A percentile compares a stretch with the other conserved stretches of the same genome.
Evolutionary conservation across 2,113 vertebrate genomes (phyloP).

Genomic region (Anseranas semipalmata): DNA sequence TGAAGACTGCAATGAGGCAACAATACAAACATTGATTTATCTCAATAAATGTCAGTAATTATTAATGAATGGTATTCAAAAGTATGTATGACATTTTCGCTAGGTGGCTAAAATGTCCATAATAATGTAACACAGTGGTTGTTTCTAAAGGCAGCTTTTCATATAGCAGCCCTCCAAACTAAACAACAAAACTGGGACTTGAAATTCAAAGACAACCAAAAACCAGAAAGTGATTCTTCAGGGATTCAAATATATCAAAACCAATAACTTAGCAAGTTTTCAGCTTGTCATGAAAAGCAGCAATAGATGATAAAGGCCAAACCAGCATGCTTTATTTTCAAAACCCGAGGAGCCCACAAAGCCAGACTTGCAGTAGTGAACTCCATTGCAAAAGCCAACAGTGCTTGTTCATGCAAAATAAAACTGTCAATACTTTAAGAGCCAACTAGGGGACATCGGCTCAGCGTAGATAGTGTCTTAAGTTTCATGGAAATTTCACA

Average conservation of each 20-base stretch:
- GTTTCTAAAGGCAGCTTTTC: background rate
- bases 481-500: background rate
- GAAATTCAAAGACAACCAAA: background rate
- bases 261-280: background rate
- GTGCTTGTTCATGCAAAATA: constrained; percentile 3
- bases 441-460: background rate
- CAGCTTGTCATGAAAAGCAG: background rate
- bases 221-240: background rate
- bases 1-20: background rate
- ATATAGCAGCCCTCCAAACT: background rate
- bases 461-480: background rate
- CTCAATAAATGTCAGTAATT: background rate
- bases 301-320: background rate
- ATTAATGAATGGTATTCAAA: background rate
- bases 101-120: background rate
- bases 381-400: background rate
- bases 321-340: background rate
- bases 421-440: background rate
- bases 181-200: background rate
- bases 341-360: background rate
- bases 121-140: background rate
- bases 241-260: background rate
- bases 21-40: background rate
- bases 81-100: background rate
- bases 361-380: background rate